A percentile compares a stretch with the other conserved stretches of the same genome.
Conservation (phyloP, 2,113 vertebrate genomes). For the Isurus oxyrinchus region DNA sequence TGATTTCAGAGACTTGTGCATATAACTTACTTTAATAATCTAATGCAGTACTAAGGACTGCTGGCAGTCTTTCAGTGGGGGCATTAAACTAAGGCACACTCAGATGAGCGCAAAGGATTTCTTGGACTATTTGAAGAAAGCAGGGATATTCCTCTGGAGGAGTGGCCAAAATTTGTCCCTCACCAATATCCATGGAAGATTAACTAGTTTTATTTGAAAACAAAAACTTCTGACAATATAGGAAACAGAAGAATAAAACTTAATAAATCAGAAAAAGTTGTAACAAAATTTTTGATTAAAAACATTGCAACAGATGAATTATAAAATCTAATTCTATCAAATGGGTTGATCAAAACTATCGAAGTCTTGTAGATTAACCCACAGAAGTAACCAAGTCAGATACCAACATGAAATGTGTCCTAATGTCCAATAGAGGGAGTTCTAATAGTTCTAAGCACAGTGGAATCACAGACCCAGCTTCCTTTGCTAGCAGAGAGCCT, state of each 20-base stretch:
- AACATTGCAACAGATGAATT: background rate
- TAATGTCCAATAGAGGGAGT: conserved; percentile 1
- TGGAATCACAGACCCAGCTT: background rate
- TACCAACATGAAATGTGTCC: background rate
- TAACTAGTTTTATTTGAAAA: background rate
- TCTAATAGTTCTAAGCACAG: background rate
- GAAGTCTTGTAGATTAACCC: background rate
- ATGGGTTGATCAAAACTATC: background rate
- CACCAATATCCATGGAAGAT: background rate
- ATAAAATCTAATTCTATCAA: background rate
- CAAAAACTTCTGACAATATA: background rate
- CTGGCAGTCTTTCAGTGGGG: background rate
- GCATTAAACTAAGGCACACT: background rate
- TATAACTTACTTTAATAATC: background rate
- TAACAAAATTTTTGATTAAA: background rate
- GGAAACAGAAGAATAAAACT: background rate
- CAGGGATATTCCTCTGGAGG: background rate
- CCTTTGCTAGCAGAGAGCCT: background rate
- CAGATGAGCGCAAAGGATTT: background rate
- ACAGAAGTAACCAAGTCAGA: background rate
- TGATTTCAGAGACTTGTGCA: background rate
- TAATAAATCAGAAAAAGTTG: background rate
- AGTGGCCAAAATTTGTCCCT: background rate
- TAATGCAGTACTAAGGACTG: background rate
- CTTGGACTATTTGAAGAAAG: background rate